Evolutionary conservation across 2,888 invertebrate genomes (phyloP).

Genomic region (Falcaria lacertinaria): DNA sequence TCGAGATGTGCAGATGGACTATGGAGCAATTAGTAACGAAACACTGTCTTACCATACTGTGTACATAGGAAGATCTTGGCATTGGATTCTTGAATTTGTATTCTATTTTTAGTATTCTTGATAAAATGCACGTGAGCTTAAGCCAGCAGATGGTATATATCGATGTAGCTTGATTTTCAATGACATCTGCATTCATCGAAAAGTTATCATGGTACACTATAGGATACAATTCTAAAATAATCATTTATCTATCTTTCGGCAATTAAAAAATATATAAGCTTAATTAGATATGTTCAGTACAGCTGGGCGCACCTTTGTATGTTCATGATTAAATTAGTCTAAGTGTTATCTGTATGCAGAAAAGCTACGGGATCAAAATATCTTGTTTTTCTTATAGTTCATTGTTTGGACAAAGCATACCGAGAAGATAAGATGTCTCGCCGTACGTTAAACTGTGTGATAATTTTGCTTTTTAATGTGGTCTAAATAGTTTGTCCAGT

Average conservation of each 20-base stretch:
- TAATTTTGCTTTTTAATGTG: conserved; percentile 15
- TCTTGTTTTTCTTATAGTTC: conserved; percentile 48
- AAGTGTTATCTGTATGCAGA: conserved; percentile 35
- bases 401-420: conserved; percentile 64
- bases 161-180: no score
- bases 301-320: conserved; percentile 6
- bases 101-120: no score
- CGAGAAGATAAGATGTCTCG: conserved; percentile 43
- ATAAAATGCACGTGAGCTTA: no score
- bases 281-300: no score
- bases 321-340: conserved; percentile 23
- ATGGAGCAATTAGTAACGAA: background rate
- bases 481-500: conserved; percentile 9
- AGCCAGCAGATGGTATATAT: no score
- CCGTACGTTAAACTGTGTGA: conserved; percentile 16
- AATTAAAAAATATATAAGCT: no score
- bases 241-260: no score
- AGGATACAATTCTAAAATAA: no score
- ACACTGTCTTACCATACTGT: background rate
- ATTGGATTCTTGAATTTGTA: no score
- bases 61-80: no score
- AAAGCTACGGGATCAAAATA: conserved; percentile 42
- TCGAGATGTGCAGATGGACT: background rate
- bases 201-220: no score
- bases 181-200: no score